Conservation (phyloP, 1,140 invertebrate species). For the Papilio machaon region DNA sequence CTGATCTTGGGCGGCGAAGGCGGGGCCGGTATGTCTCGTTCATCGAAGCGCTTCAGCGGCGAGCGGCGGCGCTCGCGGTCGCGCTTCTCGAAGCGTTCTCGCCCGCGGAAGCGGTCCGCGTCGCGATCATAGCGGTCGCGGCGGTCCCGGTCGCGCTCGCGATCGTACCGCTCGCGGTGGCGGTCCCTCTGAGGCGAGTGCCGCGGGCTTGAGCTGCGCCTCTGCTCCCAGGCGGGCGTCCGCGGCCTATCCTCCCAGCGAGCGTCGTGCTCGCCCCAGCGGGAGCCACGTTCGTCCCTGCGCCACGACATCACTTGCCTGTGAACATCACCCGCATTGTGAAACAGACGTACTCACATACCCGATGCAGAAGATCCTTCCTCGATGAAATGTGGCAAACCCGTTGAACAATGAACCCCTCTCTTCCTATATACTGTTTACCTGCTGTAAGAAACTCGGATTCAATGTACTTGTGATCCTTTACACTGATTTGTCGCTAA, state of each 20-base stretch:
- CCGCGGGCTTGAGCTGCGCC: slow-evolving; percentile 60
- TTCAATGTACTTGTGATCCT: slow-evolving; percentile 30
- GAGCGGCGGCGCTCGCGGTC: slow-evolving; percentile 48
- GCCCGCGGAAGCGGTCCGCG: slow-evolving; percentile 40
- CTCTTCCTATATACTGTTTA: slow-evolving; percentile 38
- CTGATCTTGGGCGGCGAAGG: slow-evolving; percentile 67
- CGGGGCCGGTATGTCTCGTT: slow-evolving; percentile 56
- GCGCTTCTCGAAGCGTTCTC: slow-evolving; percentile 54
- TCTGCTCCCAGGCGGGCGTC: slow-evolving; percentile 68
- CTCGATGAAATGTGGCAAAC: slow-evolving; percentile 20
- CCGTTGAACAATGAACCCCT: slow-evolving; percentile 26
- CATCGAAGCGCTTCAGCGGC: slow-evolving; percentile 54
- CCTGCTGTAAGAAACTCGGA: slow-evolving; percentile 33
- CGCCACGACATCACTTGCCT: slow-evolving; percentile 76
- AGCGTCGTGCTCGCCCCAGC: slow-evolving; percentile 58
- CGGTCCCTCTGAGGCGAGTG: slow-evolving; percentile 54
- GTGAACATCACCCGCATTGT: slow-evolving; percentile 71
- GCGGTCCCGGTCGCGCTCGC: slow-evolving; percentile 57
- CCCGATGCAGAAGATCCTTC: slow-evolving; percentile 43
- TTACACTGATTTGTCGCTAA: background rate
- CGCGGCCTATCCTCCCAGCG: slow-evolving; percentile 51
- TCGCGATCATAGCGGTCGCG: slow-evolving; percentile 53
- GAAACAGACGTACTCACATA: slow-evolving; percentile 62
- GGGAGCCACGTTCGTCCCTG: slow-evolving; percentile 63
- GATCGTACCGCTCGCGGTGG: slow-evolving; percentile 54